Conservation (phyloP, 2,797 vertebrate genomes). For the Cottoperca gobio region DNA sequence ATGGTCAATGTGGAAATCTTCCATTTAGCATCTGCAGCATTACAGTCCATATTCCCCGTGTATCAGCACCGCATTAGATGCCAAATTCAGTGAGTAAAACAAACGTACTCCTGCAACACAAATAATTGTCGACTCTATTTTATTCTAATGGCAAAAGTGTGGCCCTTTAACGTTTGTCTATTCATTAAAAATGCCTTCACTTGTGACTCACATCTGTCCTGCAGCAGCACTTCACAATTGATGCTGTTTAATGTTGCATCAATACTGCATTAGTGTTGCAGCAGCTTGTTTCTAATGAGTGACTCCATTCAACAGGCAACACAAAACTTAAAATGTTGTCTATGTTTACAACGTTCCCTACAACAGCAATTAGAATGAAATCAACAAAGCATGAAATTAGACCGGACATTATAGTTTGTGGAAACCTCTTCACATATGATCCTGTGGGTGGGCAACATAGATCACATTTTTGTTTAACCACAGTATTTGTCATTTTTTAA, state of each 20-base stretch:
- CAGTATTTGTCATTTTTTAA: neutral
- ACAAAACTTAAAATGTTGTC: neutral
- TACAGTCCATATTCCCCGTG: neutral
- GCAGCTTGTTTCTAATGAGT: constrained; percentile 2
- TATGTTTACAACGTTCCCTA: neutral
- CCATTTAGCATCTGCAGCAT: constrained; percentile 7
- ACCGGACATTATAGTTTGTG: neutral
- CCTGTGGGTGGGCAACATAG: too few species aligned
- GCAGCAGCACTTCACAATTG: constrained; percentile 9
- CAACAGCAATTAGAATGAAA: neutral
- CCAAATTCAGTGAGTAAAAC: neutral
- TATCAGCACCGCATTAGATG: neutral
- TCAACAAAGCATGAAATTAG: neutral
- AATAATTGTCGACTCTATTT: neutral
- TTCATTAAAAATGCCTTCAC: neutral
- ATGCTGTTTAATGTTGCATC: constrained; percentile 39
- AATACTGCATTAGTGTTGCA: constrained; percentile 35
- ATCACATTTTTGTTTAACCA: neutral
- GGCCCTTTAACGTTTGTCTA: neutral
- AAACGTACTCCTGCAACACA: neutral
- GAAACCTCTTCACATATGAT: neutral
- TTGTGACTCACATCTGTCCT: constrained; percentile 7
- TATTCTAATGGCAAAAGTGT: neutral
- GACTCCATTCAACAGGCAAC: constrained; percentile 7
- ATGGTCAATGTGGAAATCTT: constrained; percentile 8